phyloP scores from a whole-genome alignment of 2,797 vertebrate genomes.

The Aulostomus chinensis region DNA sequence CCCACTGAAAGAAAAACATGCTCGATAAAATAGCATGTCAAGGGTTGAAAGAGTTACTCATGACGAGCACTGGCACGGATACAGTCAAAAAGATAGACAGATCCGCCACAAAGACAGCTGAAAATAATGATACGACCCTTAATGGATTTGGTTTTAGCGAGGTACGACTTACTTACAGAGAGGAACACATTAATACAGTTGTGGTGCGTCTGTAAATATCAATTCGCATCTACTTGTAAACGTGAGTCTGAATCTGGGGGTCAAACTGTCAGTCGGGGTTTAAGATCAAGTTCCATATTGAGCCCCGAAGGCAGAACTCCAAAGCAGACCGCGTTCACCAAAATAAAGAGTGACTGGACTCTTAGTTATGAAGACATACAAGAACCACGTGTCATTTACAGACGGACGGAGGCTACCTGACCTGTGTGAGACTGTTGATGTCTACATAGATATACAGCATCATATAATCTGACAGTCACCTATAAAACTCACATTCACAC shows the following conservation, averaged over 20 bases:
- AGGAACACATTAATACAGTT: conserved; percentile 30
- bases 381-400: conserved; percentile 57
- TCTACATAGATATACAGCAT: too few species aligned
- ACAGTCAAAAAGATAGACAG: conserved; percentile 44
- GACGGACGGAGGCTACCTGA: background rate
- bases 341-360: conserved; percentile 63
- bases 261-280: conserved; percentile 66
- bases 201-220: conserved; percentile 13
- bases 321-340: conserved; percentile 51
- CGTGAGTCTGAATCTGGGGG: conserved; percentile 59
- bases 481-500: background rate
- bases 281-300: conserved; percentile 73
- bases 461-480: too few species aligned
- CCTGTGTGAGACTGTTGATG: too few species aligned
- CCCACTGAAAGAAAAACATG: conserved; percentile 3
- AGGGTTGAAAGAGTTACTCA: too few species aligned
- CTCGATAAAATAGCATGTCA: too few species aligned
- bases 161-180: background rate
- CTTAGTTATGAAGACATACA: conserved; percentile 51
- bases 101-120: conserved; percentile 39
- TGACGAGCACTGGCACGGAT: conserved; percentile 28
- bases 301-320: conserved; percentile 59
- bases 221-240: conserved; percentile 58
- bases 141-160: conserved; percentile 17
- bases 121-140: conserved; percentile 40